Evolutionary conservation across 2,888 invertebrate genomes (phyloP), one percentile per base, ranked within the genome.

Genomic region (Brachyopa scutellaris): DNA sequence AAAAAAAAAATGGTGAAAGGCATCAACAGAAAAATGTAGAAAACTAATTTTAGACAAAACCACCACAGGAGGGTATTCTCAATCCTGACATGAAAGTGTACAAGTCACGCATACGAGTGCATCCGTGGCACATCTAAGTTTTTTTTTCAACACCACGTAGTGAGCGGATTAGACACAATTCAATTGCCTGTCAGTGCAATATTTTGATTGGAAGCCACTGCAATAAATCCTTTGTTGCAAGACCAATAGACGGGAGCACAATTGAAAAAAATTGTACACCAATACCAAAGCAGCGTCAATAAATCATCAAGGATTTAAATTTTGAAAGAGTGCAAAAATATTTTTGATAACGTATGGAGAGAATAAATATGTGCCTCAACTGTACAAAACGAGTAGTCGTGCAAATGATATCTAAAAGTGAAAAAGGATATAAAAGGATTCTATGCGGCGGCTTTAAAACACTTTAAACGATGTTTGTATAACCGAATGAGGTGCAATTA

Each of bases 171-270:
- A 61, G 61, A 53, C 64, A 64, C 40, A 82, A 82, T 72, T 76
- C 82, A 80, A 80, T 74, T 74, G 74, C 62, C 49, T 57, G 23
- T 31, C 49, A 82, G 70, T 45, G 66, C 53, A 77, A 77, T 82
- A 77, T 82, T 82, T 70, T 76, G 76, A 82, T 66, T 72, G 66
- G 36, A 42, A 29, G 40, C 38, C 72, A 78, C 72, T 78, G 82
- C 82, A 66, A 76, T 82, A 70, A 82, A 82, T 76, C 76, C 64
- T 76, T 70, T 66, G 64, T 76, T 59, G 59, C 53, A 31, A 36
- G 21, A 64, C 66, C 64, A 70, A 78, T 59, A 42, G 70, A 42
- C 57, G 66, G 45, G 67, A 51, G 59, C 33, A 36, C 47, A 49
- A 8, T 17, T n/a, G n/a, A n/a, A n/a, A 42, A 59, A 53, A 31